Conservation (phyloP, 2,113 vertebrate species). For the Ariopsis seemanni region DNA sequence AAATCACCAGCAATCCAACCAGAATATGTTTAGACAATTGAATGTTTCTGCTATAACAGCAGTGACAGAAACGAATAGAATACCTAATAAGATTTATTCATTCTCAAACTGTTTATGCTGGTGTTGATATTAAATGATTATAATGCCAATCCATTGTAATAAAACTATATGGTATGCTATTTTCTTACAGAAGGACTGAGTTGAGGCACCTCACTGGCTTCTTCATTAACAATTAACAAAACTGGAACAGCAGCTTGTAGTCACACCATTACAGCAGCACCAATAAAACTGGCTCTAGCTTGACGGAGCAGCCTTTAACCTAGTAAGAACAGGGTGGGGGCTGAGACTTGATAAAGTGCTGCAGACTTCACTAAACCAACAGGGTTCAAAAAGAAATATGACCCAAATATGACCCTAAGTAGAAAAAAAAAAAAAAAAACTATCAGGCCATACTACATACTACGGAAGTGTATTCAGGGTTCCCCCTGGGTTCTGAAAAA, state of each 20-base stretch:
- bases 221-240: slow-evolving; percentile 38
- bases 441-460: neutral
- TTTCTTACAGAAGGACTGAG: neutral
- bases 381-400: neutral
- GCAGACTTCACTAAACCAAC: neutral
- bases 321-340: slow-evolving; percentile 18
- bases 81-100: neutral
- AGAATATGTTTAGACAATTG: neutral
- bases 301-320: slow-evolving; percentile 28
- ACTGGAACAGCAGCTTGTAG: slow-evolving; percentile 13
- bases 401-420: neutral
- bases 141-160: neutral
- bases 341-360: neutral
- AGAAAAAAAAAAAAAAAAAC: neutral
- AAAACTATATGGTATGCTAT: neutral
- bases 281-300: slow-evolving; percentile 13
- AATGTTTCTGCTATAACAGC: neutral
- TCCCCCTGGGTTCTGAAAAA: too few species aligned
- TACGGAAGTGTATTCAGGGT: too few species aligned
- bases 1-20: neutral
- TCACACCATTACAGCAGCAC: slow-evolving; percentile 3
- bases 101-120: neutral
- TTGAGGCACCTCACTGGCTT: neutral
- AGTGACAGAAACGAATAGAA: neutral
- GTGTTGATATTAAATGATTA: neutral